phyloP scores from a whole-genome alignment of 2,113 vertebrate species.

The Apodemus speciosus region DNA sequence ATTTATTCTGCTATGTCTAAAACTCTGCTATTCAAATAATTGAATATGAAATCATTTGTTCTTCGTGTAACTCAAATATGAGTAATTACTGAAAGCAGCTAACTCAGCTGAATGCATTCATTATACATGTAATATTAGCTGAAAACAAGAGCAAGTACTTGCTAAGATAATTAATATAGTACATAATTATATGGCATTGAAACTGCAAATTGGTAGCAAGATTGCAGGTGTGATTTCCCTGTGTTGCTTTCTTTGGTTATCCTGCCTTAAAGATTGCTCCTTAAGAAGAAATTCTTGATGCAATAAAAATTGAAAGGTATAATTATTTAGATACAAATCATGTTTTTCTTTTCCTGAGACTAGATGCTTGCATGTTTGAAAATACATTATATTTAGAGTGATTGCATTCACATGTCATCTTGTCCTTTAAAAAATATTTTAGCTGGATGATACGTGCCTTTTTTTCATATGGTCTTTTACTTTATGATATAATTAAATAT shows the following conservation, averaged over 20 bases:
- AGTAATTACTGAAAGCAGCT: constrained; percentile 48
- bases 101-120: constrained; percentile 52
- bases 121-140: constrained; percentile 44
- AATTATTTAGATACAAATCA: constrained; percentile 5
- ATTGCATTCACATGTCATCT: background rate
- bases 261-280: constrained; percentile 37
- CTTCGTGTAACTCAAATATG: constrained; percentile 41
- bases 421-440: constrained; percentile 40
- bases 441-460: background rate
- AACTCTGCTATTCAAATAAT: constrained; percentile 35
- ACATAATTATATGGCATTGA: constrained; percentile 59
- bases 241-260: constrained; percentile 32
- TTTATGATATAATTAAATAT: background rate
- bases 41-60: constrained; percentile 28
- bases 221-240: constrained; percentile 64
- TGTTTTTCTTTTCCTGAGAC: background rate
- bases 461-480: constrained; percentile 17
- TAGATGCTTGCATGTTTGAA: background rate
- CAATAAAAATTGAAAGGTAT: constrained; percentile 38
- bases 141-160: constrained; percentile 56
- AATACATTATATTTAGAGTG: background rate
- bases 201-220: constrained; percentile 37
- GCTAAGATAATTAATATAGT: constrained; percentile 60
- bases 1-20: constrained; percentile 32
- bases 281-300: constrained; percentile 46